phyloP scores from a whole-genome alignment of 2,113 vertebrate genomes.

The Sinocyclocheilus anophthalmus region DNA sequence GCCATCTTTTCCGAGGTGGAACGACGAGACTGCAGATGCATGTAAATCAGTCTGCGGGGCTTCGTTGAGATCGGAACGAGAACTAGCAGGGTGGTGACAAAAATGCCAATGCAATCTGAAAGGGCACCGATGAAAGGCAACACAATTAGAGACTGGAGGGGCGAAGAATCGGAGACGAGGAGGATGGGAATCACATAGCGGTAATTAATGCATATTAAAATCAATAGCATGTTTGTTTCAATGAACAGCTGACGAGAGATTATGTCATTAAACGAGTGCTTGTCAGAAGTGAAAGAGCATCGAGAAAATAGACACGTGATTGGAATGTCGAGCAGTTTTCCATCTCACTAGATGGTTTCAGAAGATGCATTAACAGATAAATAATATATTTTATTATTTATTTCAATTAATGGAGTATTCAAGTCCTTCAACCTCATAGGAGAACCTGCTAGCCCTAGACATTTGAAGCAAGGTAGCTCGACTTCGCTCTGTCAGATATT shows the following conservation, averaged over 20 bases:
- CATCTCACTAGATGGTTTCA: too few species aligned
- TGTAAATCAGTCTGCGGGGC: conserved; percentile 42
- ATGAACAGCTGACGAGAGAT: conserved; percentile 21
- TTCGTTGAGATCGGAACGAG: conserved; percentile 24
- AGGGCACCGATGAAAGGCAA: conserved; percentile 43
- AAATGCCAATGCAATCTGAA: conserved; percentile 41
- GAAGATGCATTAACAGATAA: too few species aligned
- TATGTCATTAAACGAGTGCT: conserved; percentile 25
- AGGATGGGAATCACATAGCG: conserved; percentile 32
- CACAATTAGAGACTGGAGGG: conserved; percentile 46
- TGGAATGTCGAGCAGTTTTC: not conserved
- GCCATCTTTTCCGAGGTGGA: not conserved
- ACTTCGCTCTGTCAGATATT: not conserved
- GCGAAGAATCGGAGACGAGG: conserved; percentile 12
- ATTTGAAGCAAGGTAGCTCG: not conserved
- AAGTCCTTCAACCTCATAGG: not conserved
- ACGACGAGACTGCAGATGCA: conserved; percentile 33
- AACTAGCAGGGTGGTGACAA: conserved; percentile 49
- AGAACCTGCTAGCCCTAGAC: not conserved
- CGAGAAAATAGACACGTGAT: not conserved
- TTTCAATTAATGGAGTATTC: too few species aligned
- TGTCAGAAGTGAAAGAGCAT: not conserved
- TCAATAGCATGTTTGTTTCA: conserved; percentile 51
- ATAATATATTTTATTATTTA: too few species aligned
- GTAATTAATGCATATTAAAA: conserved; percentile 52